Conservation (phyloP, 2,113 vertebrate genomes). For the Dipodomys ordii region DNA sequence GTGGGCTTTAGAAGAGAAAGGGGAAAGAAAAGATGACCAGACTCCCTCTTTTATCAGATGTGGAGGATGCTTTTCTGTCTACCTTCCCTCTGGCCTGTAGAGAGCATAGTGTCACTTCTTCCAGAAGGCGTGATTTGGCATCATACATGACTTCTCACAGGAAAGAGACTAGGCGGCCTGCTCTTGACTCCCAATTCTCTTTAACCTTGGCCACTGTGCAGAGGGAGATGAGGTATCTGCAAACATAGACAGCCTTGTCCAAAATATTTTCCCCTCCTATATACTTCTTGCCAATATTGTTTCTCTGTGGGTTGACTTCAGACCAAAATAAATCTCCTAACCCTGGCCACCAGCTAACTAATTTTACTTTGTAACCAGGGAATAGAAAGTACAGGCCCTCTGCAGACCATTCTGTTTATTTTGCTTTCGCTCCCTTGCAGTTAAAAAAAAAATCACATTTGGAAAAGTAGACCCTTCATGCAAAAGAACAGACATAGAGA, state of each 20-base stretch:
- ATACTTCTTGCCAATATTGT: constrained; percentile 68
- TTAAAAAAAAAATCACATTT: constrained; percentile 61
- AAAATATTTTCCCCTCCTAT: constrained; percentile 69
- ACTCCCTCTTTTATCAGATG: neutral
- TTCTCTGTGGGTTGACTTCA: constrained; percentile 75
- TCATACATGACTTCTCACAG: neutral
- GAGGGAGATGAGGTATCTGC: constrained; percentile 56
- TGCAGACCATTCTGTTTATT: constrained; percentile 47
- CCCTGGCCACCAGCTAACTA: constrained; percentile 49
- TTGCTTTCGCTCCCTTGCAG: constrained; percentile 65
- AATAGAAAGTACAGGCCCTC: constrained; percentile 61
- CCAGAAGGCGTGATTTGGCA: neutral
- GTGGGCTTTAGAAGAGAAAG: constrained; percentile 35
- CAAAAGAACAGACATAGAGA: constrained; percentile 52
- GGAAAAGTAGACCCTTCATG: constrained; percentile 62
- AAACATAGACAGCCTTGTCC: constrained; percentile 51
- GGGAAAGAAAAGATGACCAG: neutral
- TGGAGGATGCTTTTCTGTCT: neutral
- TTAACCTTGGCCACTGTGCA: constrained; percentile 58
- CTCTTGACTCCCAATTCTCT: constrained; percentile 14
- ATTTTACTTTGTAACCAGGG: constrained; percentile 70
- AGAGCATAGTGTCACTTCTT: neutral
- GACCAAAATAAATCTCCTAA: constrained; percentile 76
- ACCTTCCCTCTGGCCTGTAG: neutral
- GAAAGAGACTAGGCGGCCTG: constrained; percentile 29